phyloP scores from a whole-genome alignment of 2,113 vertebrate genomes.

The Willisornis vidua region DNA sequence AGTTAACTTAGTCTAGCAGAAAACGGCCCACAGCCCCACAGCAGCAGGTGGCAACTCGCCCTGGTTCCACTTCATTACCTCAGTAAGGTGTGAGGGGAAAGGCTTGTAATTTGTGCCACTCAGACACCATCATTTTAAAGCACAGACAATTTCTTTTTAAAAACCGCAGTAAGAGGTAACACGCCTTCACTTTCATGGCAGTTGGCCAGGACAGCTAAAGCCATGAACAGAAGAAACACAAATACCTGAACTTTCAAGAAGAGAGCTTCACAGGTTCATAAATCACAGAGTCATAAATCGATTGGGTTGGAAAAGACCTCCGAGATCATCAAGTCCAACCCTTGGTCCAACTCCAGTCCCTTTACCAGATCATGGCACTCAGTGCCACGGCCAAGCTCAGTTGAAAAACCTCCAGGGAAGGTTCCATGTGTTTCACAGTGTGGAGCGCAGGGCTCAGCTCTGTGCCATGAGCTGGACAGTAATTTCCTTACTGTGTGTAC shows the following conservation, averaged over 20 bases:
- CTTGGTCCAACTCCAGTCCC: no score
- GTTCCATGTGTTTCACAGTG: not conserved
- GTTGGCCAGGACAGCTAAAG: not conserved
- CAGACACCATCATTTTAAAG: not conserved
- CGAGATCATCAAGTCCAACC: no score
- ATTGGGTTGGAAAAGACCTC: no score
- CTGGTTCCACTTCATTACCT: constrained; percentile 24
- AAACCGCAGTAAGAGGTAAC: not conserved
- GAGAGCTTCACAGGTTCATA: not conserved
- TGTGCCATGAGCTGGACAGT: not conserved
- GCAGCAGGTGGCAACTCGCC: constrained; percentile 22
- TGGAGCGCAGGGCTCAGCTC: not conserved
- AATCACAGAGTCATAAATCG: no score
- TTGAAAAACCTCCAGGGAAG: no score
- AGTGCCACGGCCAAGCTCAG: no score
- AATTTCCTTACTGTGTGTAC: not conserved
- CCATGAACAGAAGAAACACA: not conserved
- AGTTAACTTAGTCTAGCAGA: constrained; percentile 49
- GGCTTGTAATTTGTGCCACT: constrained; percentile 10
- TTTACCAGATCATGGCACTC: no score
- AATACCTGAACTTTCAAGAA: not conserved
- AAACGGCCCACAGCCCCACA: constrained; percentile 21
- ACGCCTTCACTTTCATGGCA: not conserved
- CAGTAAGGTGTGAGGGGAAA: constrained; percentile 5
- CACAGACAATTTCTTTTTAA: not conserved